Percentiles rank a stretch among this genome's conserved stretches.
Evolutionary conservation across 2,888 invertebrate genomes (phyloP).

Genomic region (Lasioglossum malachurum): DNA sequence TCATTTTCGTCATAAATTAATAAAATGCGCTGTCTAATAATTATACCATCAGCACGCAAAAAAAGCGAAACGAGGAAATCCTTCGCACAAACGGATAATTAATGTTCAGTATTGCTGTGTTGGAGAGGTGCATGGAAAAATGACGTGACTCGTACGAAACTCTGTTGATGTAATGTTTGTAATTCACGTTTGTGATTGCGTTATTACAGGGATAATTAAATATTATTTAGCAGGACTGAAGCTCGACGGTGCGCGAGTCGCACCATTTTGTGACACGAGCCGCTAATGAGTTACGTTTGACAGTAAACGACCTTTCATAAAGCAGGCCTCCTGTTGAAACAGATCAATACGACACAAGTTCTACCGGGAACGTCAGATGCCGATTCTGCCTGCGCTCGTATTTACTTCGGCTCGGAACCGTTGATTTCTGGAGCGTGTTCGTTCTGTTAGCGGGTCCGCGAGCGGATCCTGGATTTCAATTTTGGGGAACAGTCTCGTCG

Average conservation of each 20-base stretch:
- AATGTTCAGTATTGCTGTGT: neutral
- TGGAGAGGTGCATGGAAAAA: neutral
- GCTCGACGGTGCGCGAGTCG: neutral
- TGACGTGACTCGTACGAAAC: neutral
- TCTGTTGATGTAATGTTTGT: neutral
- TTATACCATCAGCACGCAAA: neutral
- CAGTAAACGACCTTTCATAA: slow-evolving; percentile 11
- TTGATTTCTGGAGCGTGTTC: slow-evolving; percentile 15
- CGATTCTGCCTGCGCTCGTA: slow-evolving; percentile 1
- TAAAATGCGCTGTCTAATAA: too few species aligned
- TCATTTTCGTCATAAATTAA: too few species aligned
- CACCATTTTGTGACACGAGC: neutral
- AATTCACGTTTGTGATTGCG: neutral
- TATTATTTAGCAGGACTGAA: neutral
- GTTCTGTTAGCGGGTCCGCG: slow-evolving; percentile 19
- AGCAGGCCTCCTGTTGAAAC: neutral
- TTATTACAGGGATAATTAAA: slow-evolving; percentile 5
- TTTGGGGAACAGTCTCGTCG: neutral
- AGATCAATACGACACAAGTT: slow-evolving; percentile 29
- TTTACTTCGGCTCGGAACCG: slow-evolving; percentile 13
- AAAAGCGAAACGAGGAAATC: neutral
- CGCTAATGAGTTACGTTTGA: slow-evolving; percentile 27
- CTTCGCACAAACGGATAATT: neutral
- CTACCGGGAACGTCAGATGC: neutral
- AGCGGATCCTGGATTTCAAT: slow-evolving; percentile 4